Evolutionary conservation across 2,113 vertebrate genomes (phyloP).

Genomic region (Ellobius talpinus): DNA sequence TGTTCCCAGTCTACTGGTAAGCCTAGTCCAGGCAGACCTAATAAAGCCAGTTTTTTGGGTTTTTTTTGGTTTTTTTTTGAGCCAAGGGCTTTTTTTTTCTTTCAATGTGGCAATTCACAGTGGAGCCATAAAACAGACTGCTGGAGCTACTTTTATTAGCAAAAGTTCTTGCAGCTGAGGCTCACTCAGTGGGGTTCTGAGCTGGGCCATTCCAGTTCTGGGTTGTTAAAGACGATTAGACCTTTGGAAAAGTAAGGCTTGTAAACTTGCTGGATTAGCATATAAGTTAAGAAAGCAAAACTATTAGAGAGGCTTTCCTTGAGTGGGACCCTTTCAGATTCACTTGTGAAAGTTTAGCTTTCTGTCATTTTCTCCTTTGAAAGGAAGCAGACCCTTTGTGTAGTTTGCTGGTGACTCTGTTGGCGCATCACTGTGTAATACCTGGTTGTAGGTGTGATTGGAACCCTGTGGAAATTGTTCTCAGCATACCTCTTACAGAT

Average conservation of each 20-base stretch:
- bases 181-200: conserved; percentile 86
- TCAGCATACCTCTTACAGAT: conserved; percentile 57
- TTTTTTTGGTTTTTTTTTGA: background rate
- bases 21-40: conserved; percentile 83
- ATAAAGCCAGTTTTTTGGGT: conserved; percentile 83
- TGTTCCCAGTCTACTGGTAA: conserved; percentile 70
- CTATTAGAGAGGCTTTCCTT: conserved; percentile 76
- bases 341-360: conserved; percentile 77
- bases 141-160: conserved; percentile 89
- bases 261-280: conserved; percentile 80
- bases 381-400: conserved; percentile 45
- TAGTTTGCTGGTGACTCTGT: conserved; percentile 75
- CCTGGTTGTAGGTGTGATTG: conserved; percentile 27
- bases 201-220: conserved; percentile 81
- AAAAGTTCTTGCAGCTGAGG: conserved; percentile 88
- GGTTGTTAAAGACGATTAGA: conserved; percentile 80
- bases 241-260: conserved; percentile 82
- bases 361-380: conserved; percentile 49
- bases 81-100: conserved; percentile 76
- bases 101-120: conserved; percentile 83
- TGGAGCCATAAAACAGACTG: conserved; percentile 87
- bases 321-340: conserved; percentile 61
- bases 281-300: conserved; percentile 83
- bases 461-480: conserved; percentile 61
- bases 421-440: conserved; percentile 51